Base-by-base conservation (phyloP, 2,113 vertebrate genomes). In the Mobula hypostoma region DNA sequence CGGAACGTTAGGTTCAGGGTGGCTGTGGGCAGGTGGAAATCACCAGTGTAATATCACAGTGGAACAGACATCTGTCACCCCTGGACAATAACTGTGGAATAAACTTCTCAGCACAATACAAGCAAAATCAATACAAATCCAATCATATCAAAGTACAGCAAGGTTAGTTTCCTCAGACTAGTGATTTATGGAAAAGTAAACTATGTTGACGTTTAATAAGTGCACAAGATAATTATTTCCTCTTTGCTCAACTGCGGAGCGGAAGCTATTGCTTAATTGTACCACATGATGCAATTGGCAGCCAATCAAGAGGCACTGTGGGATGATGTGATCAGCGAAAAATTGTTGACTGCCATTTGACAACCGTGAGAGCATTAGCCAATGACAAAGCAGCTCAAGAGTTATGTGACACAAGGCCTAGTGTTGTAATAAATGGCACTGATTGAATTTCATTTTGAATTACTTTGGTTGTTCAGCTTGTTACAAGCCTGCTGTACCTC, bases 181-280 rank as follows among this genome's bases (percentile, higher is more conserved):
- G n/a, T 90, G 85, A 90, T 90, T 90, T 90, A 90, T 90, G 85
- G 85, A 90, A 90, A 66, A 66, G 63, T 90, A 90, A 90, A 90
- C 85, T 63, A 68, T 63, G 61, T 19, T 90, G 85, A 90, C 85
- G 66, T 90, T 90, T 90, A 90, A 90, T 90, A 90, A 90, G 85
- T 66, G 85, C 85, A 90, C 14, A 68, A 68, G 61, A 90, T 90
- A 90, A 90, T 90, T 90, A 90, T 66, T 90, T 90, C 85, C 85
- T 90, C 63, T 61, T 90, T 68, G 58, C 85, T 66, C 85, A 63
- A 90, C 63, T 66, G 85, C 29, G 17, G 66, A 90, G 29, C 85
- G n/a, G 85, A 68, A 90, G 63, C 19, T 90, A 90, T 90, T 90
- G 85, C 61, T 66, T 90, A 90, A 90, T 90, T 88, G 85, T 66